Conservation (phyloP, 1,140 invertebrate species). For the Zaprionus africanus region DNA sequence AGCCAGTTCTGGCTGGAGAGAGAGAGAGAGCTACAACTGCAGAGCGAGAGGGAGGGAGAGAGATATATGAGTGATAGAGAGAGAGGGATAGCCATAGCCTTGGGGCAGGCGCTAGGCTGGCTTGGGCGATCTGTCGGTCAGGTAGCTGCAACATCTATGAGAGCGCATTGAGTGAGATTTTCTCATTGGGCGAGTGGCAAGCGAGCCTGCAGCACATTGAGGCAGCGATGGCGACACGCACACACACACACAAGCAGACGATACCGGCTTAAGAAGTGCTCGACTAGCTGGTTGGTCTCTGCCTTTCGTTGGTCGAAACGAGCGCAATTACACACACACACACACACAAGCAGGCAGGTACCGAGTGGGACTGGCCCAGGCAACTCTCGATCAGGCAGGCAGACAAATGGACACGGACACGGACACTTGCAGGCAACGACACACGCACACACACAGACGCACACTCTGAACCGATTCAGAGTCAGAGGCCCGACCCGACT, state of each 20-base stretch:
- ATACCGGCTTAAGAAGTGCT: slow-evolving; percentile 28
- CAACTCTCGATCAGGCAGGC: slow-evolving; percentile 35
- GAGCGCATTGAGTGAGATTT: slow-evolving; percentile 49
- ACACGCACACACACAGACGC: too few relatives aligned
- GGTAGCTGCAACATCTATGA: slow-evolving; percentile 29
- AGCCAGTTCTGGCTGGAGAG: not conserved
- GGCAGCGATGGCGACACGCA: slow-evolving; percentile 41
- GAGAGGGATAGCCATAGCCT: slow-evolving; percentile 12
- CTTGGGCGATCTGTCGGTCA: slow-evolving; percentile 7
- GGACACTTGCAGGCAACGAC: slow-evolving; percentile 5
- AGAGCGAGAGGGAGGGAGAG: not conserved
- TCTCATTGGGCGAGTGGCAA: slow-evolving; percentile 48
- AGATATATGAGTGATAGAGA: not conserved
- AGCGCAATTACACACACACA: not conserved
- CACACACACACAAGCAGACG: slow-evolving; percentile 7
- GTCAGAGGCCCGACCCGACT: slow-evolving; percentile 30
- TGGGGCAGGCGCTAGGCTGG: slow-evolving; percentile 18
- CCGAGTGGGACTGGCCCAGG: slow-evolving; percentile 31
- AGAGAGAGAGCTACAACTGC: not conserved
- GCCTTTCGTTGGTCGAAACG: slow-evolving; percentile 26
- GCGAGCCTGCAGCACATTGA: slow-evolving; percentile 31
- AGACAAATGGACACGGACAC: slow-evolving; percentile 35
- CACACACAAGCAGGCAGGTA: slow-evolving; percentile 19
- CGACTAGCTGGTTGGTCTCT: slow-evolving; percentile 49
- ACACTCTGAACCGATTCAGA: slow-evolving; percentile 9